Conservation (phyloP, 2,888 invertebrate genomes). For the Leptogaster cylindrica region DNA sequence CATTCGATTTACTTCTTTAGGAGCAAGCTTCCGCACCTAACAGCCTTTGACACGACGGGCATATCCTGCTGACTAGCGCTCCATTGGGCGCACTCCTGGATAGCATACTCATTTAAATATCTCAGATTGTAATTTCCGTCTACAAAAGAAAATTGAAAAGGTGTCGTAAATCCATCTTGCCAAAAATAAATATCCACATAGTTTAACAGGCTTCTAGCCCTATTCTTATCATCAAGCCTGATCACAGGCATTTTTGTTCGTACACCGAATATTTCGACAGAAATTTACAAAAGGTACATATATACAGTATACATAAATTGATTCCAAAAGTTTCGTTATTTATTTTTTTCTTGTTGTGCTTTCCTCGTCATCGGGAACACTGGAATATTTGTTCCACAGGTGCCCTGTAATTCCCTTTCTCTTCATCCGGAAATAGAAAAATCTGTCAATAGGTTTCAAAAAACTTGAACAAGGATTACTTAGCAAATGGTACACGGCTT, state of each 20-base stretch:
- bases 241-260: constrained; percentile 2
- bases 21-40: background rate
- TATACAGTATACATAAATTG: too few relatives aligned
- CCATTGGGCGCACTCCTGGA: constrained; percentile 6
- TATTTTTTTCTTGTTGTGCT: too few relatives aligned
- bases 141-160: constrained; percentile 12
- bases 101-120: constrained; percentile 27
- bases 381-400: background rate
- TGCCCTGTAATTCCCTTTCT: background rate
- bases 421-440: constrained; percentile 5
- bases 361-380: background rate
- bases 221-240: background rate
- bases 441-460: background rate
- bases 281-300: constrained; percentile 14
- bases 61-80: constrained; percentile 21
- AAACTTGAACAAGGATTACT: constrained; percentile 1
- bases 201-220: background rate
- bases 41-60: background rate
- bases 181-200: background rate
- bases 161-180: background rate
- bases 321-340: background rate
- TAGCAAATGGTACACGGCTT: background rate
- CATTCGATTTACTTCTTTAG: constrained; percentile 39
- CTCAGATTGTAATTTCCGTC: constrained; percentile 30
- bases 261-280: background rate